These are phyloP conservation scores for Meloidogyne floridensis DNA, from an alignment of 1,140 invertebrate genomes.

Conservation along the genomic window DNA sequence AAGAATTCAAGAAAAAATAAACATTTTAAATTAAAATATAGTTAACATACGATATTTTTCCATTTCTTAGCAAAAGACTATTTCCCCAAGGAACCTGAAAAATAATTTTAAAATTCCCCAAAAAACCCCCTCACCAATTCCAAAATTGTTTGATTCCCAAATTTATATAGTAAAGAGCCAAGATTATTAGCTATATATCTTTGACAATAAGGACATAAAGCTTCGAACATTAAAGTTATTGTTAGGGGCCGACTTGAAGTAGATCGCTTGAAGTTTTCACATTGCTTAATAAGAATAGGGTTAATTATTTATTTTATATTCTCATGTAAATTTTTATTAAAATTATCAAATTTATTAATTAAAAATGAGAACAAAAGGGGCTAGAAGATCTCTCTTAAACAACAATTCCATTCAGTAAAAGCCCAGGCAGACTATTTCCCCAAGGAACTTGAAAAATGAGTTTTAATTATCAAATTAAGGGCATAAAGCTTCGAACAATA, in stretches of 20 bases:
- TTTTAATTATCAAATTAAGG: no score
- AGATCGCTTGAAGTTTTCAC: conserved; percentile 51
- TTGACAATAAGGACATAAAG: conserved; percentile 64
- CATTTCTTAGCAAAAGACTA: conserved; percentile 49
- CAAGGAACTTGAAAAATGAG: no score
- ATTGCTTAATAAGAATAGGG: conserved; percentile 40
- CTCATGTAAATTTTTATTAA: no score
- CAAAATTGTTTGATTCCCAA: conserved; percentile 53
- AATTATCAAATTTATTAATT: no score
- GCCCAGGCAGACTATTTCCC: no score
- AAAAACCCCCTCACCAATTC: conserved; percentile 36
- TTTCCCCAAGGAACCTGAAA: conserved; percentile 56
- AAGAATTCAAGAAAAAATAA: no score
- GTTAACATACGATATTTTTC: conserved; percentile 36
- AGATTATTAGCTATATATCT: conserved; percentile 64
- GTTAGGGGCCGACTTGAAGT: conserved; percentile 58
- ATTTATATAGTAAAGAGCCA: conserved; percentile 54
- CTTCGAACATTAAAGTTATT: conserved; percentile 53
- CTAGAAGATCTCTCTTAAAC: no score
- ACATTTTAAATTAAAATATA: no score
- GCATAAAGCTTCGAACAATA: no score
- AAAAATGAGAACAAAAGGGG: no score
- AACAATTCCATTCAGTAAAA: no score
- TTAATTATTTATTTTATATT: background rate
- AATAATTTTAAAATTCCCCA: no score